Percentiles rank a stretch among this genome's conserved stretches.
Evolutionary conservation across 2,113 vertebrate species (phyloP).

Genomic region (Leuciscus idus): DNA sequence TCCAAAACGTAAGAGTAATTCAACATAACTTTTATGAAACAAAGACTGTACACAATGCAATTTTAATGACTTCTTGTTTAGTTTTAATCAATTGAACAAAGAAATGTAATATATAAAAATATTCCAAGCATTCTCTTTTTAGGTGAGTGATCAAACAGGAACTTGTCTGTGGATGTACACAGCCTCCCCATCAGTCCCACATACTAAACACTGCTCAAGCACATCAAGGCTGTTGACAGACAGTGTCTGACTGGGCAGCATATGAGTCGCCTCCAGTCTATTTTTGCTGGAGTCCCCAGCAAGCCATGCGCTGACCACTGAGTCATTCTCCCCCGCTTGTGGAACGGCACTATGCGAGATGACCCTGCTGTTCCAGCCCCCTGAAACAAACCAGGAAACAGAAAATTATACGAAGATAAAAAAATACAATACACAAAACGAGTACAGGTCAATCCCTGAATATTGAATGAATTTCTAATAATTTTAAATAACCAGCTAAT

Average conservation of each 20-base stretch:
- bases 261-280: conserved; percentile 90
- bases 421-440: neutral
- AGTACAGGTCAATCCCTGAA: no score
- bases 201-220: conserved; percentile 92
- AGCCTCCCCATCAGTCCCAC: conserved; percentile 93
- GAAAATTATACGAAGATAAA: neutral
- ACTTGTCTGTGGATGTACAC: conserved; percentile 91
- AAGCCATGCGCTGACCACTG: conserved; percentile 88
- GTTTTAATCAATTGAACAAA: neutral
- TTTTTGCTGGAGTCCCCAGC: conserved; percentile 88
- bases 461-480: no score
- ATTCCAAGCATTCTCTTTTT: neutral
- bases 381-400: conserved; percentile 68
- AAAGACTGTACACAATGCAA: neutral
- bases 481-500: no score
- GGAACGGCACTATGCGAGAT: conserved; percentile 80
- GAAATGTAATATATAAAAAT: neutral
- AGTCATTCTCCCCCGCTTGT: conserved; percentile 78
- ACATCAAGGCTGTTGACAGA: conserved; percentile 95
- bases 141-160: conserved; percentile 57
- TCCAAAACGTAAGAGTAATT: neutral
- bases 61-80: conserved; percentile 13
- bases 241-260: conserved; percentile 88
- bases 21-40: neutral
- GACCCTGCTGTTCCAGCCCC: conserved; percentile 84